Base-by-base conservation (phyloP, 2,888 invertebrate species). In the Lasiommata megera region DNA sequence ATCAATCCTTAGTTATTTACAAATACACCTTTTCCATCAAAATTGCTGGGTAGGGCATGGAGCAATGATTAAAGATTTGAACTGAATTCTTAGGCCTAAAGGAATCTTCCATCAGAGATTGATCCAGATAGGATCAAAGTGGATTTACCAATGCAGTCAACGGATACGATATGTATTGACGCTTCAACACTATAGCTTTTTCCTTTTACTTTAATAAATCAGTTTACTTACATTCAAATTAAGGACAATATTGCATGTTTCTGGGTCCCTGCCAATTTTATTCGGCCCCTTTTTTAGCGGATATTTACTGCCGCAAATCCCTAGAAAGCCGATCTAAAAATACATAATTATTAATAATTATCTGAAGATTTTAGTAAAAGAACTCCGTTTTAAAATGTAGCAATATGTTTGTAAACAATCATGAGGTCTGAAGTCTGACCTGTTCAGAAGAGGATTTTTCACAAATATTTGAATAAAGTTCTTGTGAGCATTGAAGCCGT, bases 211-310 rank as follows among this genome's bases (percentile, higher is more conserved):
- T n/a, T n/a, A n/a, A n/a, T n/a, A n/a, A 14, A 6, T 43, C 11
- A 12, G 8, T 23, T 18, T 28, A 80, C 82, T 82, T 74, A 89
- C 89, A 73, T 80, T 80, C 58, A 80, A 71, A 64, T 88, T 79
- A 9, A 90, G 66, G 2, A 84, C 73, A 66, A 90, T 83, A 61
- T 64, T 73, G 62, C 88, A 89, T 66, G 82, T 77, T 56, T 79
- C 72, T 5, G 86, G 85, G 58, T 89, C 88, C 65, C 89, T 74
- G 6, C 89, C 89, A 60, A 90, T 79, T 71, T 87, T 89, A 65
- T 89, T 90, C 17, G 84, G 85, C 0, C 89, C 90, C 61, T 69
- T 79, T 56, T 76, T 71, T 3, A 90, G 70, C 34, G 89, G 84
- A 66, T 87, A 80, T 69, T 78, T 84, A 12, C 61, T 67, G 1